Evolutionary conservation across 2,888 invertebrate genomes (phyloP).

Genomic region (Ornithoptera priamus): DNA sequence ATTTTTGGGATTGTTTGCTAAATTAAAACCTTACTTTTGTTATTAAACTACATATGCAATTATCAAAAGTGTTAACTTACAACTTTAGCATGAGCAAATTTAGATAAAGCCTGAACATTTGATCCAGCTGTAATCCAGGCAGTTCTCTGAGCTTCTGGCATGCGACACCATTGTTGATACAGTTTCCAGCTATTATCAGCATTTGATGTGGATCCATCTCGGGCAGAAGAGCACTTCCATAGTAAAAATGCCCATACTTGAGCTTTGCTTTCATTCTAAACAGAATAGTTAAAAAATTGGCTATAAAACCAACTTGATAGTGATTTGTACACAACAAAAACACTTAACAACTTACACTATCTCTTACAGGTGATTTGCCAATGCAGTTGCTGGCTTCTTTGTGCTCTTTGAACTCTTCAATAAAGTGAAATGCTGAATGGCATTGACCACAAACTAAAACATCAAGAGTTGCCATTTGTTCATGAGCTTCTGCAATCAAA

Average conservation of each 20-base stretch:
- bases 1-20: too few relatives aligned
- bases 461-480: slow-evolving; percentile 87
- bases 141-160: slow-evolving; percentile 86
- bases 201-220: slow-evolving; percentile 70
- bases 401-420: slow-evolving; percentile 89
- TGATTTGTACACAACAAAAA: background rate
- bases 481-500: slow-evolving; percentile 82
- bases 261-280: slow-evolving; percentile 86
- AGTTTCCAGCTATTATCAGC: slow-evolving; percentile 87
- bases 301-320: slow-evolving; percentile 1
- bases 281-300: slow-evolving; percentile 6
- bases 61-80: slow-evolving; percentile 61
- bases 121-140: slow-evolving; percentile 90
- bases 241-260: slow-evolving; percentile 92
- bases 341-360: slow-evolving; percentile 77
- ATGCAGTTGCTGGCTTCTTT: slow-evolving; percentile 81
- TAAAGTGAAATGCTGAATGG: slow-evolving; percentile 88
- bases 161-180: slow-evolving; percentile 91
- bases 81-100: slow-evolving; percentile 84
- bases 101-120: slow-evolving; percentile 85
- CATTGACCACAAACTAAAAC: slow-evolving; percentile 92
- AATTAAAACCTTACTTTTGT: too few relatives aligned
- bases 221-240: slow-evolving; percentile 83
- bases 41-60: background rate
- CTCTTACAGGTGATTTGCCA: slow-evolving; percentile 82